Base-by-base conservation (phyloP, 2,888 invertebrate species). In the Lymantria monacha region DNA sequence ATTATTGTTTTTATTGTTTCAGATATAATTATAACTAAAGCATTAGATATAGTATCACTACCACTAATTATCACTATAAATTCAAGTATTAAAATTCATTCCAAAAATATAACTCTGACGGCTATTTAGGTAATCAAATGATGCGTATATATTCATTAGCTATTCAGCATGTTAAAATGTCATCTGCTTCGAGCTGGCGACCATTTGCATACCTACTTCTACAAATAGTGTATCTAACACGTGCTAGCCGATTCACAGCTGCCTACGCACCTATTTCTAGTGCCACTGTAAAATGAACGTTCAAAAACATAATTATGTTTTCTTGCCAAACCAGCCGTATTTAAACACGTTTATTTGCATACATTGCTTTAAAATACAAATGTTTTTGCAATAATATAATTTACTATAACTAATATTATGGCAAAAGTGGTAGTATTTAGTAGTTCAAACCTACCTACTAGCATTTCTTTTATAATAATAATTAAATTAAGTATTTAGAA, bases 211-310 rank as follows among this genome's bases (percentile, higher is more conserved):
- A 69, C 62, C 12, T 36, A 36, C 10, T 36, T 58, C 56, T 58
- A 58, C 57, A 46, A 61, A 63, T 61, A 53, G 57, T 54, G 53
- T 56, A 57, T 63, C 48, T 49, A 61, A 59, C 66, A 65, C 70
- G 65, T 66, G 67, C 63, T 61, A 57, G 61, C 64, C 63, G 61
- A 70, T 63, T 66, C 70, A 65, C 53, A 56, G 48, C 65, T 56
- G 55, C 76, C 76, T 70, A 79, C 75, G 70, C 71, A 44, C 49
- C 61, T 72, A 71, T 75, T 74, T 69, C 66, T 66, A 57, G 57
- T 61, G 55, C 49, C 43, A 55, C 55, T 49, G 41, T 48, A 5
- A 22, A 46, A 54, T 52, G 30, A 50, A 55, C 44, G 13, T 47
- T 54, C 7, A 33, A 51, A 48, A 46, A 36, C 30, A 48, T 41